Conservation (phyloP, 2,888 invertebrate genomes). For the Agrilus mali region DNA sequence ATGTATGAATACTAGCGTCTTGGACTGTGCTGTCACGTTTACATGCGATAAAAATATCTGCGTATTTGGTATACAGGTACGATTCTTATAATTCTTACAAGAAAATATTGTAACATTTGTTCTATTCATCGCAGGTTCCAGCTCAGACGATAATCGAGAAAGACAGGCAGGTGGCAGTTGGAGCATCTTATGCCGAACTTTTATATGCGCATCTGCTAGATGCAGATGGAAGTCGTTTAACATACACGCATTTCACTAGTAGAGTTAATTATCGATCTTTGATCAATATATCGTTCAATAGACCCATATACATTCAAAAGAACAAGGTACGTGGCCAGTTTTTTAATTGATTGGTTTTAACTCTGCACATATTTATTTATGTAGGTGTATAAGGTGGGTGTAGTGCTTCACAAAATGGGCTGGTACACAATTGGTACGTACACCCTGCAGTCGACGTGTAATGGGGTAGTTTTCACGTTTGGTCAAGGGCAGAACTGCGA, state of each 20-base stretch:
- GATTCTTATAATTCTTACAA: constrained; percentile 1
- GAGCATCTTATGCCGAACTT: constrained; percentile 53
- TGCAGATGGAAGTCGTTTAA: constrained; percentile 64
- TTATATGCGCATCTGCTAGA: constrained; percentile 72
- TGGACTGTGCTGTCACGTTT: constrained; percentile 69
- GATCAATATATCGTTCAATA: constrained; percentile 68
- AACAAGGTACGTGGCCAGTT: constrained; percentile 41
- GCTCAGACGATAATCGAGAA: constrained; percentile 52
- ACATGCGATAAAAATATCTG: constrained; percentile 71
- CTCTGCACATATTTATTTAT: too few relatives aligned
- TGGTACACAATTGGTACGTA: constrained; percentile 72
- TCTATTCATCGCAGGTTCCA: constrained; percentile 44
- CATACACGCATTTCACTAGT: constrained; percentile 71
- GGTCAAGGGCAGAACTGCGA: constrained; percentile 59
- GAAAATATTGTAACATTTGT: too few relatives aligned
- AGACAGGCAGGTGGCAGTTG: constrained; percentile 26
- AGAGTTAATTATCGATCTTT: constrained; percentile 61
- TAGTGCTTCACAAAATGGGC: constrained; percentile 70
- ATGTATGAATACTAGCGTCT: constrained; percentile 59
- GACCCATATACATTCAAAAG: constrained; percentile 64
- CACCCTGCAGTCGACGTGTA: constrained; percentile 51
- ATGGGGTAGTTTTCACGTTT: constrained; percentile 64
- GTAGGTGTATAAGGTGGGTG: constrained; percentile 67
- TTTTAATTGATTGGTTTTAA: too few relatives aligned
- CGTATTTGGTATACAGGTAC: constrained; percentile 56